Conservation (phyloP, 2,888 invertebrate species). For the Carterocephalus palaemon region DNA sequence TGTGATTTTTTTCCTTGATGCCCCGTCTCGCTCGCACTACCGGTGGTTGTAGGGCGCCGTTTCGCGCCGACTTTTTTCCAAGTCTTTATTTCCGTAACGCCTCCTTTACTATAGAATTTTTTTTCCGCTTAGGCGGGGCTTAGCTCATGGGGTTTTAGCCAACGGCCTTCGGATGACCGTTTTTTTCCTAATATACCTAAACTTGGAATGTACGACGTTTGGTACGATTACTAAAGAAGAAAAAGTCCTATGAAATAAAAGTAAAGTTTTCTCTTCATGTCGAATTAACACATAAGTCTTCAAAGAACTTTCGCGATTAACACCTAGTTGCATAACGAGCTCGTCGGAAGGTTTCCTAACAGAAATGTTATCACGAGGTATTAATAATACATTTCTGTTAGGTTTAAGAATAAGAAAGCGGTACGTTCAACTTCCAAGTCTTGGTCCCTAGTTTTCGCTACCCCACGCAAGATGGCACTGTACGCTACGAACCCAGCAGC, state of each 20-base stretch:
- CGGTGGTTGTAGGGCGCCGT: slow-evolving; percentile 40
- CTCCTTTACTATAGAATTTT: slow-evolving; percentile 68
- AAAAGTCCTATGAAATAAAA: too few species aligned
- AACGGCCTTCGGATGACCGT: slow-evolving; percentile 55
- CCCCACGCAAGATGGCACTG: slow-evolving; percentile 70
- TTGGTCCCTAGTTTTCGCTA: too few species aligned
- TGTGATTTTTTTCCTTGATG: slow-evolving; percentile 73
- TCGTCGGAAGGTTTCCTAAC: too few species aligned
- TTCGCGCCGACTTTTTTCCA: slow-evolving; percentile 57
- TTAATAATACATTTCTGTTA: too few species aligned
- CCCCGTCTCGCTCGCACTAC: slow-evolving; percentile 62
- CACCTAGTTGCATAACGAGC: too few species aligned
- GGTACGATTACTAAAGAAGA: too few species aligned
- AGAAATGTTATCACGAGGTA: too few species aligned
- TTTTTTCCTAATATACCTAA: slow-evolving; percentile 64
- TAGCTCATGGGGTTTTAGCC: slow-evolving; percentile 65
- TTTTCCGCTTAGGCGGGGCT: slow-evolving; percentile 72
- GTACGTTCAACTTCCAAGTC: too few species aligned
- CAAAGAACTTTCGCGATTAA: too few species aligned
- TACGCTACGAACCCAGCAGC: slow-evolving; percentile 32
- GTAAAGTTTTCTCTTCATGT: too few species aligned
- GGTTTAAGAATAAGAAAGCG: too few species aligned
- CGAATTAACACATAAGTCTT: too few species aligned
- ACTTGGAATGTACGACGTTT: slow-evolving; percentile 34
- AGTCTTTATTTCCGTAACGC: slow-evolving; percentile 71